Percentiles rank a stretch among this genome's conserved stretches.
Evolutionary conservation across 2,797 vertebrate genomes (phyloP).

Genomic region (Uromys caudimaculatus): DNA sequence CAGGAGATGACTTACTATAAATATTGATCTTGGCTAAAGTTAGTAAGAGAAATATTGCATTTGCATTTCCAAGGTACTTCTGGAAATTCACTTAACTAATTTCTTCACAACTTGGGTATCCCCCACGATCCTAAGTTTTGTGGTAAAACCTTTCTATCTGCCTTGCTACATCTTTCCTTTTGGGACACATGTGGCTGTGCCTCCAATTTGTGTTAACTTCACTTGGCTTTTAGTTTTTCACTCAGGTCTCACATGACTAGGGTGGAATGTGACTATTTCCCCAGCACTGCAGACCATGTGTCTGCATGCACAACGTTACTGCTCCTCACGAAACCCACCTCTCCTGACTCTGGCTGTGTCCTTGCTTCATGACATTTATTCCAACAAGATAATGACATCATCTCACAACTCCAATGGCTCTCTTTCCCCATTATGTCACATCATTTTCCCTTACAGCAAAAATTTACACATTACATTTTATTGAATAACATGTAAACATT

Average conservation of each 20-base stretch:
- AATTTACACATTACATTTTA: not conserved
- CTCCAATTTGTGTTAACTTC: not conserved
- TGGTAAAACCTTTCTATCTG: not conserved
- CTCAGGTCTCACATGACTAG: not conserved
- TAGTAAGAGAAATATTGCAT: not conserved
- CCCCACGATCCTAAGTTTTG: not conserved
- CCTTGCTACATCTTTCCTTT: not conserved
- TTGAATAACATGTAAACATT: not conserved
- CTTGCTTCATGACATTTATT: not conserved
- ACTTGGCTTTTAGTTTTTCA: not conserved
- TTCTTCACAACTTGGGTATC: not conserved
- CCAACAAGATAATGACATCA: not conserved
- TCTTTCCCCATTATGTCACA: too few species aligned
- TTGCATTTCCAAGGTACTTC: not conserved
- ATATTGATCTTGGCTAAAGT: conserved; percentile 3
- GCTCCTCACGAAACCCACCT: not conserved
- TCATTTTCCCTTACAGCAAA: not conserved
- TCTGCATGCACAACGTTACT: not conserved
- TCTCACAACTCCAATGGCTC: not conserved
- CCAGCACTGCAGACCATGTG: not conserved
- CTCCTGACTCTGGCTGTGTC: too few species aligned
- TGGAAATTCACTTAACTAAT: not conserved
- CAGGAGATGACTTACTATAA: not conserved
- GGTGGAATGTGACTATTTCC: not conserved
- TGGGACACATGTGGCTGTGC: too few species aligned